Conservation (phyloP, 1,140 invertebrate genomes). For the Bombus waltoni region DNA sequence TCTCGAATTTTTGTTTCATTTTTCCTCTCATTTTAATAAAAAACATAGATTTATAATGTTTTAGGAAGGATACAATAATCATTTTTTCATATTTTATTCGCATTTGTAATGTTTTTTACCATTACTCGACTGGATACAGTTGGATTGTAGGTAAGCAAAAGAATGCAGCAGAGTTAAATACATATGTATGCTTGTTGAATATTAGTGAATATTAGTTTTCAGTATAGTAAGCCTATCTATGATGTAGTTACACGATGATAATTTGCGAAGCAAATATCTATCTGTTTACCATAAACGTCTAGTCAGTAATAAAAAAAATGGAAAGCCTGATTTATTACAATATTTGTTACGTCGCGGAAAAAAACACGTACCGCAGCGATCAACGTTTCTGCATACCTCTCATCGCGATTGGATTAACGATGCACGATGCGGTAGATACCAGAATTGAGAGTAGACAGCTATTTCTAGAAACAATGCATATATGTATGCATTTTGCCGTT, state of each 20-base stretch:
- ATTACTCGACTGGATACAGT: no score
- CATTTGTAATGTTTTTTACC: no score
- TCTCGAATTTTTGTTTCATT: no score
- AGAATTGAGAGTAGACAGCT: slow-evolving; percentile 27
- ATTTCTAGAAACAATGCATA: slow-evolving; percentile 28
- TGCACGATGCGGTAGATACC: slow-evolving; percentile 7
- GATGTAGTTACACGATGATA: background rate
- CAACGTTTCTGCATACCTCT: slow-evolving; percentile 31
- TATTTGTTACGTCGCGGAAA: background rate
- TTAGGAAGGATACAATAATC: no score
- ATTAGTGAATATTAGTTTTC: no score
- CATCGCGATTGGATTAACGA: slow-evolving; percentile 27
- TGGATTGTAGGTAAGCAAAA: no score
- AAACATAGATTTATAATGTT: no score
- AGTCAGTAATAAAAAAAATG: background rate
- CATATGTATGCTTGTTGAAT: no score
- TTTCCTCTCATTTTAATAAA: no score
- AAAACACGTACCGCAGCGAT: background rate
- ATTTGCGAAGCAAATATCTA: background rate
- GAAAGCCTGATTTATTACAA: background rate
- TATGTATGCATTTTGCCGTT: background rate
- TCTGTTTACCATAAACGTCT: background rate
- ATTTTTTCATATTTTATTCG: no score
- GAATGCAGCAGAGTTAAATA: no score
- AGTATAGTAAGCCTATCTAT: no score